These are phyloP conservation scores for Abrostola triplasia DNA, from an alignment of 2,888 invertebrate species.

Conservation along the genomic window DNA sequence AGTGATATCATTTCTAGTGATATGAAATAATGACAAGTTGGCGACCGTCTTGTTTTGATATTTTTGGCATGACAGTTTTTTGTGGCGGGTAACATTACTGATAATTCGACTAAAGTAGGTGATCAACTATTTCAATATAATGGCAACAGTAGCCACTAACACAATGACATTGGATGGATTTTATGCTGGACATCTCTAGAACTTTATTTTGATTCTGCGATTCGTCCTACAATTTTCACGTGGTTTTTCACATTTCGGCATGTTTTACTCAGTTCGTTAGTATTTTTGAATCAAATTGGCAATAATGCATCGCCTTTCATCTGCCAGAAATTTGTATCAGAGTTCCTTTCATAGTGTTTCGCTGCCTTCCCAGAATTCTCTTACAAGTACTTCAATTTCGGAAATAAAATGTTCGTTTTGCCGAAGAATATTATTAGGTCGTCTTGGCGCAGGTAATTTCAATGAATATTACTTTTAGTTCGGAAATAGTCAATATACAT, in stretches of 20 bases:
- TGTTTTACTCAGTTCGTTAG: conserved; percentile 61
- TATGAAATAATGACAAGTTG: conserved; percentile 45
- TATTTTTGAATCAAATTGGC: conserved; percentile 60
- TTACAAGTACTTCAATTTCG: conserved; percentile 60
- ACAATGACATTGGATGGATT: conserved; percentile 10
- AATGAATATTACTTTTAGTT: conserved; percentile 3
- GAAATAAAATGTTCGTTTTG: conserved; percentile 84
- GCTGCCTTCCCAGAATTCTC: conserved; percentile 64
- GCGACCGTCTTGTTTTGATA: conserved; percentile 43
- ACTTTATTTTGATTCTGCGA: conserved; percentile 65
- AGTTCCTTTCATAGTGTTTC: conserved; percentile 74
- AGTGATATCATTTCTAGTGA: not conserved
- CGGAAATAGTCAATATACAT: not conserved
- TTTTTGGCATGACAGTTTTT: conserved; percentile 33
- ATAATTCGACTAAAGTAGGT: conserved; percentile 20
- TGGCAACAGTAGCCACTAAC: no score
- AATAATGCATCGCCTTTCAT: conserved; percentile 83
- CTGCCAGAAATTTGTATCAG: conserved; percentile 79
- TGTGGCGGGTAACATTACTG: conserved; percentile 22
- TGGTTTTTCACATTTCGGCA: conserved; percentile 74
- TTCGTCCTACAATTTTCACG: conserved; percentile 72
- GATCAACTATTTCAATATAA: no score
- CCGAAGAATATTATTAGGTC: conserved; percentile 75
- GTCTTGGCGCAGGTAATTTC: conserved; percentile 73
- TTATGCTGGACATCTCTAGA: conserved; percentile 30